A percentile compares a stretch with the other conserved stretches of the same genome.
phyloP scores from a whole-genome alignment of 2,113 vertebrate genomes.

The Vicugna pacos region DNA sequence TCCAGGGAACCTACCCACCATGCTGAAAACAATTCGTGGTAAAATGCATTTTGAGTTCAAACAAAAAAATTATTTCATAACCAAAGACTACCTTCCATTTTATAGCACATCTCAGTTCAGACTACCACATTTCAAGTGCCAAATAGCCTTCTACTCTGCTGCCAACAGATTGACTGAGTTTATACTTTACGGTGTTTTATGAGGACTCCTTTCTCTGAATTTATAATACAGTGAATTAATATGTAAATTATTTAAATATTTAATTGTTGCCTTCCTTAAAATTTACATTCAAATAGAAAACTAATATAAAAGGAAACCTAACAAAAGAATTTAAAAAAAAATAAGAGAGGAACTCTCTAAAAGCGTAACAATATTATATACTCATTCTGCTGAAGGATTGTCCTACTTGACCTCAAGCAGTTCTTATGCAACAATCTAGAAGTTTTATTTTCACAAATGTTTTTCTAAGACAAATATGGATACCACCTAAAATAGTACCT shows the following conservation, averaged over 20 bases:
- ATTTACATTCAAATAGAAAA: conserved; percentile 44
- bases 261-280: conserved; percentile 26
- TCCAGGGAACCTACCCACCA: background rate
- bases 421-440: conserved; percentile 16
- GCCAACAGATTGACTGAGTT: background rate
- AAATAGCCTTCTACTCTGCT: background rate
- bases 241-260: background rate
- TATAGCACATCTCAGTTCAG: background rate
- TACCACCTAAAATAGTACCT: conserved; percentile 42
- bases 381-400: background rate
- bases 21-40: background rate
- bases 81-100: background rate
- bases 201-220: conserved; percentile 48
- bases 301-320: background rate
- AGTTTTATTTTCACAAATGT: background rate
- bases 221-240: background rate
- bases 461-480: conserved; percentile 43
- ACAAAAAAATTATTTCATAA: background rate
- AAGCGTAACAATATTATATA: background rate
- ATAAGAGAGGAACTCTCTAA: background rate
- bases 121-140: background rate
- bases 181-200: background rate
- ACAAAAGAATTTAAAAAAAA: background rate
- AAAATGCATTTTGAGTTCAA: conserved; percentile 23
- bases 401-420: background rate